Conservation (phyloP, 2,797 vertebrate species). For the Amblyopsis hoosieri region DNA sequence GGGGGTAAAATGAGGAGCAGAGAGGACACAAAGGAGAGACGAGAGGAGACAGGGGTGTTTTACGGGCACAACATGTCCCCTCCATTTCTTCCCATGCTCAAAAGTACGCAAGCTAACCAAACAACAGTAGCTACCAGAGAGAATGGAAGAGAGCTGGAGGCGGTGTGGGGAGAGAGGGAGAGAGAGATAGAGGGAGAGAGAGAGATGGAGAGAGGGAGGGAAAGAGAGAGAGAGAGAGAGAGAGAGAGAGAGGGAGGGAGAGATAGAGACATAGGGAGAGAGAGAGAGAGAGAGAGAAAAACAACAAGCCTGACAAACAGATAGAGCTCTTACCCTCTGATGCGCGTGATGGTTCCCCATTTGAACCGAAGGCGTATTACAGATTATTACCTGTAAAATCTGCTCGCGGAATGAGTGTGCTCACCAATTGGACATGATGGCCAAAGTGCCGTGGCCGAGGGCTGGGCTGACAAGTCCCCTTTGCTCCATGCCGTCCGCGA, state of each 20-base stretch:
- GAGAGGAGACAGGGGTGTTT: conserved; percentile 48
- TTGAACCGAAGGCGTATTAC: conserved; percentile 68
- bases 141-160: conserved; percentile 19
- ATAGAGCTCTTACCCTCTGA: conserved; percentile 59
- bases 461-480: conserved; percentile 52
- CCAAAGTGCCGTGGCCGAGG: conserved; percentile 59
- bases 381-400: conserved; percentile 65
- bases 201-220: conserved; percentile 24
- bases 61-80: conserved; percentile 71
- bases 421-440: conserved; percentile 70
- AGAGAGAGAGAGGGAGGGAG: neutral
- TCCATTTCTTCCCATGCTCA: conserved; percentile 41
- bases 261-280: neutral
- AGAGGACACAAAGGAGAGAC: conserved; percentile 55
- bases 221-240: neutral
- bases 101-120: conserved; percentile 64
- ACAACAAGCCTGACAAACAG: conserved; percentile 36
- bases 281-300: neutral
- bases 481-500: conserved; percentile 40
- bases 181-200: neutral
- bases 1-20: conserved; percentile 31
- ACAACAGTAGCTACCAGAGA: conserved; percentile 29
- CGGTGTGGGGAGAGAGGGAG: conserved; percentile 18
- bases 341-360: conserved; percentile 59
- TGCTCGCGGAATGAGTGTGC: conserved; percentile 49